A percentile compares a stretch with the other conserved stretches of the same genome.
phyloP scores from a whole-genome alignment of 37 sponge, comb jelly and placozoan genomes.

The Chondrosia reniformis region DNA sequence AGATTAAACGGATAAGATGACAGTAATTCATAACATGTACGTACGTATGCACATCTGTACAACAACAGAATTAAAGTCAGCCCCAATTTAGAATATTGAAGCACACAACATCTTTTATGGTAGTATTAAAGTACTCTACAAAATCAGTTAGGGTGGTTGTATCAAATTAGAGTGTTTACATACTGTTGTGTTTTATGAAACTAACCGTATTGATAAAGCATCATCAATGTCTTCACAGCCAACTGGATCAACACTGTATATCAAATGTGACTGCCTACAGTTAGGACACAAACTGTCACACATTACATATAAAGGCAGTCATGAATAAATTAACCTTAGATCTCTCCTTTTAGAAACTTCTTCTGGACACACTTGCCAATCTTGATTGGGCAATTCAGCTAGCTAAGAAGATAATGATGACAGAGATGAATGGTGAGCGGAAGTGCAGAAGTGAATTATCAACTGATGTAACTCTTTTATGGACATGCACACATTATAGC shows the following conservation, averaged over 20 bases:
- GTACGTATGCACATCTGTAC: no score
- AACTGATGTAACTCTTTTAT: background rate
- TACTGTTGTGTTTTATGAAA: no score
- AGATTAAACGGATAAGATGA: background rate
- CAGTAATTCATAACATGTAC: background rate
- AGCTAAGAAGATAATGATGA: no score
- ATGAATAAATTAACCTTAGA: constrained; percentile 1
- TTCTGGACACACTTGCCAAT: constrained; percentile 7
- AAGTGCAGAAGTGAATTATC: background rate
- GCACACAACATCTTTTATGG: no score
- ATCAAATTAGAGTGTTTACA: no score
- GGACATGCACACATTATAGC: background rate
- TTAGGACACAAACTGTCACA: background rate
- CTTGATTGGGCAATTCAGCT: constrained; percentile 4
- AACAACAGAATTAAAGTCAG: no score
- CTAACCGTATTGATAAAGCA: constrained; percentile 67
- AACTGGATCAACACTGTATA: constrained; percentile 74
- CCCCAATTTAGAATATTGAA: no score
- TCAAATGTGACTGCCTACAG: constrained; percentile 44
- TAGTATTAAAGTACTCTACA: no score
- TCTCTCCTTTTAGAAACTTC: constrained; percentile 18
- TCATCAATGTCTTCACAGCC: constrained; percentile 89
- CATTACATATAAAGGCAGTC: background rate
- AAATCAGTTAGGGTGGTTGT: no score
- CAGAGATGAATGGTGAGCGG: no score